Percentiles rank a stretch among this genome's conserved stretches.
phyloP scores from a whole-genome alignment of 2,888 invertebrate genomes.

The Caenorhabditis afra region DNA sequence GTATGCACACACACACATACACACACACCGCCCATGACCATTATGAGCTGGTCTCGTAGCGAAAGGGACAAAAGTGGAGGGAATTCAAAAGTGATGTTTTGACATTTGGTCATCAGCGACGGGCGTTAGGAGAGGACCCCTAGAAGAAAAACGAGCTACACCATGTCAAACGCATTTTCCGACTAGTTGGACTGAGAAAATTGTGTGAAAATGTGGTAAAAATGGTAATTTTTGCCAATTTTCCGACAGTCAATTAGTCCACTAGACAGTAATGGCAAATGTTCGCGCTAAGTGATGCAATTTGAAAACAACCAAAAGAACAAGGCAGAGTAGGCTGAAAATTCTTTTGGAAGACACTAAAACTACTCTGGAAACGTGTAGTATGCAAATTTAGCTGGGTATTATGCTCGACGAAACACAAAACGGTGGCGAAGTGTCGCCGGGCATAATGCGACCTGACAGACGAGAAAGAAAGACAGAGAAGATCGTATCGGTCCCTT shows the following conservation, averaged over 20 bases:
- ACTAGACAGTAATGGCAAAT: neutral
- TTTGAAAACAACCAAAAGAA: neutral
- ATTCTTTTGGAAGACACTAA: too few species aligned
- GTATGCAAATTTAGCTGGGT: too few species aligned
- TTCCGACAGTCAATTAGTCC: neutral
- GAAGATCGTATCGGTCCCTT: constrained; percentile 50
- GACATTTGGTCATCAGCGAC: too few species aligned
- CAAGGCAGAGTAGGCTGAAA: too few species aligned
- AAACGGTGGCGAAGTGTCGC: constrained; percentile 16
- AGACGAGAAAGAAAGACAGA: constrained; percentile 35
- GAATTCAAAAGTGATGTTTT: neutral
- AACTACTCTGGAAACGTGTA: too few species aligned
- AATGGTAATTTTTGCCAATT: constrained; percentile 9
- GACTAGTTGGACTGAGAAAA: too few species aligned
- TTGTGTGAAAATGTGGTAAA: neutral
- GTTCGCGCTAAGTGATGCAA: neutral
- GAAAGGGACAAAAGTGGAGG: neutral
- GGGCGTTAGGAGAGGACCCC: too few species aligned
- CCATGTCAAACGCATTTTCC: too few species aligned
- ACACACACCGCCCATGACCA: neutral
- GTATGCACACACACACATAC: neutral
- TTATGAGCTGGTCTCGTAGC: neutral
- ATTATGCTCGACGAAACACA: neutral
- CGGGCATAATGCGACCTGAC: constrained; percentile 33
- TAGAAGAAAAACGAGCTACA: too few species aligned